Percentiles rank a stretch among this genome's conserved stretches.
These are phyloP conservation scores for Calvadosia cruxmelitensis DNA, from an alignment of 30 jellyfish, hydroid and myxozoan species.

Conservation along the genomic window DNA sequence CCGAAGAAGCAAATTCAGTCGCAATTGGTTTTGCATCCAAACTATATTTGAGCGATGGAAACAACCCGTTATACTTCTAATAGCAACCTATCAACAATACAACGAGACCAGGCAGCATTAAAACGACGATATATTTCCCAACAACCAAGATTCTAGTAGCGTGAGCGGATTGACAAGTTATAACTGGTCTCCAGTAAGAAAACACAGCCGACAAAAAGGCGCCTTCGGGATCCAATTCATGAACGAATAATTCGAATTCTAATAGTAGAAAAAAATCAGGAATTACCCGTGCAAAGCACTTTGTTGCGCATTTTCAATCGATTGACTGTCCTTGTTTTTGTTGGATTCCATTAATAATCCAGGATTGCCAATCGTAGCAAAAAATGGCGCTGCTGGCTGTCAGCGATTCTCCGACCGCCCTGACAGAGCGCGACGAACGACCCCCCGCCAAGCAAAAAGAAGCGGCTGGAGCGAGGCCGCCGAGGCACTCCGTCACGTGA, in stretches of 20 bases:
- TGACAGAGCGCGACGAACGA: conserved; percentile 19
- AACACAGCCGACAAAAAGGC: background rate
- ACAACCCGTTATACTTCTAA: too few relatives aligned
- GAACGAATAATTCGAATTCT: background rate
- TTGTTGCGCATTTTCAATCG: background rate
- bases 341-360: background rate
- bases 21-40: conserved; percentile 3
- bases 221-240: too few relatives aligned
- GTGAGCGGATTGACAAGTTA: too few relatives aligned
- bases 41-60: background rate
- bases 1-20: conserved; percentile 5
- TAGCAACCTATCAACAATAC: background rate
- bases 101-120: background rate
- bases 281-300: background rate
- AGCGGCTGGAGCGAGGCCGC: background rate
- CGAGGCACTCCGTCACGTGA: background rate
- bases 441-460: conserved; percentile 52
- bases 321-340: background rate
- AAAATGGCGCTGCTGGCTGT: conserved; percentile 42
- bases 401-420: conserved; percentile 42
- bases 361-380: background rate
- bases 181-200: too few relatives aligned
- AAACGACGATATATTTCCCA: too few relatives aligned
- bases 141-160: too few relatives aligned
- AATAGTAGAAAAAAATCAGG: background rate